Base-by-base conservation (phyloP, 2,113 vertebrate genomes). In the Xenotilapia longispinis region DNA sequence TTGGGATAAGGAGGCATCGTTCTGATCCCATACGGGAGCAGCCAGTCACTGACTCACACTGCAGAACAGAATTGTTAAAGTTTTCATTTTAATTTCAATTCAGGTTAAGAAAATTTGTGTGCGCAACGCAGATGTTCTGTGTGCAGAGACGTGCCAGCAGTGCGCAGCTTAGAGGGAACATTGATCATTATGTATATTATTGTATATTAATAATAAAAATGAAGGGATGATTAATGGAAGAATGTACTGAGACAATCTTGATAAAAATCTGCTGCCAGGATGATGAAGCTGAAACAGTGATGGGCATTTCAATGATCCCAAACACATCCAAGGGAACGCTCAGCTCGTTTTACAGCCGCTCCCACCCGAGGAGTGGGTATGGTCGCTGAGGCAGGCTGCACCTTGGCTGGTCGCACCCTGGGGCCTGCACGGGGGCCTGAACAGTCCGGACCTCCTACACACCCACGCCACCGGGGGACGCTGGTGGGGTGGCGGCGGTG, bases 121-220 rank as follows among this genome's bases (percentile, higher is more conserved):
- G n/a, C 5, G 0, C 51, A 21, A 54, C 2, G 0, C 51, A 53
- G 51, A 53, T 21, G 1, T 21, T 54, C n/a, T 54, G 51, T 53
- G 19, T 0, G 5, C 51, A 54, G 51, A 54, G 10, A 54, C 3
- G 10, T 54, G 0, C 1, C 53, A 12, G 53, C 53, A 13, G 40
- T 1, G 40, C 40, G 2, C 40, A 53, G 51, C 51, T 54, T 21
- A 21, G 1, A 54, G 51, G 9, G n/a, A 53, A 54, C 51, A 21
- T 54, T 54, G 51, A 0, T 54, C n/a, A 54, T 54, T 21, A 54
- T 21, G 51, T 54, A 54, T 55, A 26, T 55, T 55, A 1, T 57
- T 57, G 54, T 57, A 57, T 26, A 1, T 57, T 57, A 57, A 57
- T 55, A 55, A 55, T 55, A 5, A 55, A 57, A 57, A 14, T 57